Evolutionary conservation across 2,797 vertebrate species (phyloP), one percentile per base, ranked within the genome.

Genomic region (Thaleichthys pacificus): DNA sequence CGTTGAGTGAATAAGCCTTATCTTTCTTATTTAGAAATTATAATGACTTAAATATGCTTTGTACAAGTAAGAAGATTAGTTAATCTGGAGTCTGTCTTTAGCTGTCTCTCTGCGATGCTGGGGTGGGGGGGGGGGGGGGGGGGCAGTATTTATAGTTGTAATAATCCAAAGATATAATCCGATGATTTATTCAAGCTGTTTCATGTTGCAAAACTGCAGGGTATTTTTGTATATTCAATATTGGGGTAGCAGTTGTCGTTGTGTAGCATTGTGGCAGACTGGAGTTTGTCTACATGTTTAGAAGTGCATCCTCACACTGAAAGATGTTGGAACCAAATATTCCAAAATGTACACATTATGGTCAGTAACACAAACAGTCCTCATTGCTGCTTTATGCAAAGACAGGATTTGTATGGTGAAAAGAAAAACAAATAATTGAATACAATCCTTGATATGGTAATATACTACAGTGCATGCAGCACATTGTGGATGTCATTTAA

Each of bases 141-240:
- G 42, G 42, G 42, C 42, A 47, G 42, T 47, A 47, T 47, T 47
- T 47, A 47, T 47, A 47, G 42, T 42, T 9, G 38, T 92, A 92
- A 89, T 93, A 93, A 94, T 93, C 93, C 90, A 81, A 68, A 89
- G 80, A 91, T 90, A 91, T 93, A 93, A 93, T 93, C 92, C 93
- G 87, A 84, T 93, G 89, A 92, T 93, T 92, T 87, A 84, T 79
- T 85, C 90, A 91, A 91, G 89, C 89, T 92, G 90, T 89, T 78
- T 88, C 85, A 85, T 85, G 86, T 91, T 89, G 89, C 89, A 92
- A 91, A 89, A 91, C n/a, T 91, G 87, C 88, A 3, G 75, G 82
- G 88, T 83, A 90, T 92, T 89, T 91, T 85, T 90, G 88, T 91
- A 92, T 89, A 91, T 91, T 93, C 91, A 91, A 92, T 91, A 90